Evolutionary conservation across 1,140 invertebrate genomes (phyloP).

Genomic region (Saxidomus purpurata): DNA sequence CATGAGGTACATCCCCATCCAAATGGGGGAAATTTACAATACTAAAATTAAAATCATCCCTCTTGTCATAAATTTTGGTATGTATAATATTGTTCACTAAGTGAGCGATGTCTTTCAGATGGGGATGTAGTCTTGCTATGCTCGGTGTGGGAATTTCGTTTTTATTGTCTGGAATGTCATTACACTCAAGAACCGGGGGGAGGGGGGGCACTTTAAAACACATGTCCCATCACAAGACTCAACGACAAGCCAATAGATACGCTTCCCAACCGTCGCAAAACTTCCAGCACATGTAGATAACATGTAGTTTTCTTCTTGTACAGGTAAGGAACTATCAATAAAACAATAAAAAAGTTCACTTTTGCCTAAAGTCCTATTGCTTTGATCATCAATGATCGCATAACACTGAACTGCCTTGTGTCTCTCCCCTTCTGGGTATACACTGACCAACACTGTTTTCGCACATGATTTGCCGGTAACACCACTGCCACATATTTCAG

Average conservation of each 20-base stretch:
- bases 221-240: slow-evolving; percentile 24
- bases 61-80: no score
- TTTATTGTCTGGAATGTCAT: slow-evolving; percentile 63
- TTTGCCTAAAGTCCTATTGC: slow-evolving; percentile 14
- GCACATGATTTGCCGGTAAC: slow-evolving; percentile 56
- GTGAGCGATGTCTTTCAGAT: background rate
- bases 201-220: slow-evolving; percentile 27
- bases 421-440: slow-evolving; percentile 48
- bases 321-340: background rate
- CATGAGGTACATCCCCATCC: no score
- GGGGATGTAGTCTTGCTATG: slow-evolving; percentile 35
- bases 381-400: slow-evolving; percentile 35
- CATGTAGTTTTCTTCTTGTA: slow-evolving; percentile 18
- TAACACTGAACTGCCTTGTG: slow-evolving; percentile 33
- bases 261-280: background rate
- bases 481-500: slow-evolving; percentile 40
- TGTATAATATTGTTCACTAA: no score
- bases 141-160: slow-evolving; percentile 63
- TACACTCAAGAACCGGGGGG: slow-evolving; percentile 68
- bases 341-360: slow-evolving; percentile 29
- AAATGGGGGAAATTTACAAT: no score
- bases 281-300: slow-evolving; percentile 37
- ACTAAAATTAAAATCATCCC: no score
- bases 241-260: slow-evolving; percentile 5
- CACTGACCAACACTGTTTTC: slow-evolving; percentile 61